These are phyloP conservation scores for Hybos culiciformis DNA, from an alignment of 2,888 invertebrate genomes.

Conservation along the genomic window DNA sequence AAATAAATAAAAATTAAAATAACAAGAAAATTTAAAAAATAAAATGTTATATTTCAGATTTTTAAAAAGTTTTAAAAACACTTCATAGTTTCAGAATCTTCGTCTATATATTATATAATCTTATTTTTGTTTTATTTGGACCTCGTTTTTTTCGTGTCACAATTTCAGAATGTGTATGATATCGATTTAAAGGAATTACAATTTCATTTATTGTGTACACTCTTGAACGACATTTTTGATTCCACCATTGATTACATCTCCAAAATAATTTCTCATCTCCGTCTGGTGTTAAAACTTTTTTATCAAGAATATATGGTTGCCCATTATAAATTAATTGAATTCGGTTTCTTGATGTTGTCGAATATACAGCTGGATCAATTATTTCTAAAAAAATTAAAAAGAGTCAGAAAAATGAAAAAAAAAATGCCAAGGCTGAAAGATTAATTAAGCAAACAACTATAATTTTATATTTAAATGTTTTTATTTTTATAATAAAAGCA, in stretches of 20 bases:
- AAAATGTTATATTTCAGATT: too few relatives aligned
- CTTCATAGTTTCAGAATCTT: too few relatives aligned
- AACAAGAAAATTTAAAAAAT: too few relatives aligned
- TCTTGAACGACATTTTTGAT: constrained; percentile 34
- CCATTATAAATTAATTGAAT: constrained; percentile 35
- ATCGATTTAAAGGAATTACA: constrained; percentile 33
- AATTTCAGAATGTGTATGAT: constrained; percentile 35
- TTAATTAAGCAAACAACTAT: too few relatives aligned
- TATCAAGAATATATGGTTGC: constrained; percentile 36
- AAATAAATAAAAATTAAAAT: too few relatives aligned
- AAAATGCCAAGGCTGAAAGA: too few relatives aligned
- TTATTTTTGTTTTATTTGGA: too few relatives aligned
- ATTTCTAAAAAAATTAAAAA: too few relatives aligned
- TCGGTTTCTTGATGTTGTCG: constrained; percentile 35
- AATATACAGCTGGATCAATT: constrained; percentile 29
- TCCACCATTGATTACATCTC: constrained; percentile 38
- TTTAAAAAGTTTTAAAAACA: too few relatives aligned
- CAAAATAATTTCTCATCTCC: constrained; percentile 34
- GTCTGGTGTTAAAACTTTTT: constrained; percentile 27
- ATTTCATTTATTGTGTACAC: constrained; percentile 33
- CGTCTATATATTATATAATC: too few relatives aligned
- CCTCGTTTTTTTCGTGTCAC: constrained; percentile 33
- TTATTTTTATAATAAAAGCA: constrained; percentile 8
- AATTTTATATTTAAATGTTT: background rate
- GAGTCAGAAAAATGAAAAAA: background rate